Percentiles rank a stretch among this genome's conserved stretches.
These are phyloP conservation scores for Pheosia gnoma DNA, from an alignment of 2,888 invertebrate genomes.

Conservation along the genomic window DNA sequence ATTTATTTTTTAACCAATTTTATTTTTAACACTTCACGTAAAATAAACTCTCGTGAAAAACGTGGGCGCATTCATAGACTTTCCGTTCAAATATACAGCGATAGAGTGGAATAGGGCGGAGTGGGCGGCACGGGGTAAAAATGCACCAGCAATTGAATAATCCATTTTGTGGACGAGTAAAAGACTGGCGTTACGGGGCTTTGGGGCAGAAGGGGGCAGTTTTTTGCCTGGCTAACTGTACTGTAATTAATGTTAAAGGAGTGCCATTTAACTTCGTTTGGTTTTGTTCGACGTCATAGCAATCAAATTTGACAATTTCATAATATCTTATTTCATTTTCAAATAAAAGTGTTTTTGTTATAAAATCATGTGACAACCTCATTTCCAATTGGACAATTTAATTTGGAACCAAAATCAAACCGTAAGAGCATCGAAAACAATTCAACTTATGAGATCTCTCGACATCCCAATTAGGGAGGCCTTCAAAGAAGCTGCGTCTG, in stretches of 20 bases:
- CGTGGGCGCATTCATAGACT: slow-evolving; percentile 45
- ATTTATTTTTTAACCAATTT: slow-evolving; percentile 38
- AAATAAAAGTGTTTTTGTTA: not conserved
- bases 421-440: slow-evolving; percentile 26
- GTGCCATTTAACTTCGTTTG: not conserved
- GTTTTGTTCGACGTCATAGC: no score
- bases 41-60: slow-evolving; percentile 43
- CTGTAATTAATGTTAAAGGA: not conserved
- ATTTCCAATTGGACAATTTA: slow-evolving; percentile 2
- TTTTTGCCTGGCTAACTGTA: slow-evolving; percentile 1
- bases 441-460: slow-evolving; percentile 41
- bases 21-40: slow-evolving; percentile 47
- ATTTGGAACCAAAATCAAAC: slow-evolving; percentile 3
- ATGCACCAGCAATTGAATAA: slow-evolving; percentile 69
- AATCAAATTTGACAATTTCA: no score
- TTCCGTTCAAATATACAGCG: slow-evolving; percentile 41
- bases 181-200: slow-evolving; percentile 9
- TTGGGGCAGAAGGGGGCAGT: slow-evolving; percentile 2
- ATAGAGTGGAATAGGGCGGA: slow-evolving; percentile 27
- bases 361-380: not conserved
- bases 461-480: slow-evolving; percentile 46
- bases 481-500: slow-evolving; percentile 37
- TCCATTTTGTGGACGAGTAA: slow-evolving; percentile 52
- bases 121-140: slow-evolving; percentile 48
- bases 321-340: not conserved